phyloP scores from a whole-genome alignment of 2,113 vertebrate genomes.

The Monopterus albus region DNA sequence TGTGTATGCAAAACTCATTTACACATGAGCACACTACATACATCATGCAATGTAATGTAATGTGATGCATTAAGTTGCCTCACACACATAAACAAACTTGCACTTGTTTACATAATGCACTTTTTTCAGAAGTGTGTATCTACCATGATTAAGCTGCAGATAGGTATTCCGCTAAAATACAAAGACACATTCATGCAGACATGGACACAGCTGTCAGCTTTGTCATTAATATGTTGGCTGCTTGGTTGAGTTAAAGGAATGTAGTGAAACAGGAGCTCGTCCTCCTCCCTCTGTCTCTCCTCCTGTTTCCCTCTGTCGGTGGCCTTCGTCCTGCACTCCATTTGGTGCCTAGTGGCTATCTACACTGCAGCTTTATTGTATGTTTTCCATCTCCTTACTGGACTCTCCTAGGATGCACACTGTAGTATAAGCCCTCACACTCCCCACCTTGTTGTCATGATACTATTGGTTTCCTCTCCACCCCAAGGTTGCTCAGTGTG shows the following conservation, averaged over 20 bases:
- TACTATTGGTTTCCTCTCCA: constrained; percentile 56
- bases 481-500: constrained; percentile 45
- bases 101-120: constrained; percentile 40
- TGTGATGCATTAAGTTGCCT: constrained; percentile 23
- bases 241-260: constrained; percentile 74
- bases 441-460: constrained; percentile 49
- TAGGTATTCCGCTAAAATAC: constrained; percentile 1
- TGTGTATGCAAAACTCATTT: constrained; percentile 48
- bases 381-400: constrained; percentile 23
- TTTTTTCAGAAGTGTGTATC: constrained; percentile 12
- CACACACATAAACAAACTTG: constrained; percentile 39
- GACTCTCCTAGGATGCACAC: constrained; percentile 12
- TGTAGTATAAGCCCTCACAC: background rate
- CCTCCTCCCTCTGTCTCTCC: constrained; percentile 29
- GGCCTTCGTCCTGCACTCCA: background rate
- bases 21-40: constrained; percentile 41
- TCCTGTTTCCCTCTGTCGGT: constrained; percentile 13
- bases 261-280: constrained; percentile 69
- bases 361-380: constrained; percentile 25
- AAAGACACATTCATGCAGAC: constrained; percentile 22
- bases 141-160: constrained; percentile 12
- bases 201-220: constrained; percentile 50
- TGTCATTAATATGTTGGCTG: constrained; percentile 65
- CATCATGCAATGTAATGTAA: background rate
- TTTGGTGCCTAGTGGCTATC: constrained; percentile 21